Conservation (phyloP, 2,888 invertebrate genomes). For the Xylota segnis region DNA sequence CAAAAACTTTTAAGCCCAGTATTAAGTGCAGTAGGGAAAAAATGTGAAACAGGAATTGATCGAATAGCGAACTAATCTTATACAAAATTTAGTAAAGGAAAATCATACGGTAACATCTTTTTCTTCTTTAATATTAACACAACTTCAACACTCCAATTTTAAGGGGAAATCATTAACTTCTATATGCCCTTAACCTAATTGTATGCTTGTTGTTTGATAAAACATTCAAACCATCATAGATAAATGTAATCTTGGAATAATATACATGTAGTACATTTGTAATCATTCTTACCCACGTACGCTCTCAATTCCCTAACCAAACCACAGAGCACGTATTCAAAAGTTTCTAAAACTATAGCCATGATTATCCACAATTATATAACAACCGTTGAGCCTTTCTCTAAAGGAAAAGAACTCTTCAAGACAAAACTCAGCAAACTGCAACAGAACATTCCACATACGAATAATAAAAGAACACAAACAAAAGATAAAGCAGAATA, state of each 20-base stretch:
- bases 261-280: neutral
- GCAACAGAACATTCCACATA: conserved; percentile 17
- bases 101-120: too few relatives aligned
- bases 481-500: neutral
- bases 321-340: neutral
- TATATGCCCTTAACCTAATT: neutral
- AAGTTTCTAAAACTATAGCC: neutral
- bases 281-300: conserved; percentile 15
- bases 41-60: too few relatives aligned
- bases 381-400: conserved; percentile 34
- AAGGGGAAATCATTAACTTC: neutral
- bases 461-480: conserved; percentile 8
- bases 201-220: neutral
- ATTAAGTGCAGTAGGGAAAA: too few relatives aligned
- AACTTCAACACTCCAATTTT: neutral
- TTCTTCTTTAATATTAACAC: too few relatives aligned
- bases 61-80: too few relatives aligned
- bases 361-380: conserved; percentile 7
- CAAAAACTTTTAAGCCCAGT: too few relatives aligned
- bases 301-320: conserved; percentile 3
- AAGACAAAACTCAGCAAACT: conserved; percentile 2
- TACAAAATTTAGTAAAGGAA: too few relatives aligned
- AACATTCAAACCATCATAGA: neutral
- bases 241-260: neutral
- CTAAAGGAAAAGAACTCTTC: conserved; percentile 12